phyloP scores from a whole-genome alignment of 2,888 invertebrate species.

The Mesoligia furuncula region DNA sequence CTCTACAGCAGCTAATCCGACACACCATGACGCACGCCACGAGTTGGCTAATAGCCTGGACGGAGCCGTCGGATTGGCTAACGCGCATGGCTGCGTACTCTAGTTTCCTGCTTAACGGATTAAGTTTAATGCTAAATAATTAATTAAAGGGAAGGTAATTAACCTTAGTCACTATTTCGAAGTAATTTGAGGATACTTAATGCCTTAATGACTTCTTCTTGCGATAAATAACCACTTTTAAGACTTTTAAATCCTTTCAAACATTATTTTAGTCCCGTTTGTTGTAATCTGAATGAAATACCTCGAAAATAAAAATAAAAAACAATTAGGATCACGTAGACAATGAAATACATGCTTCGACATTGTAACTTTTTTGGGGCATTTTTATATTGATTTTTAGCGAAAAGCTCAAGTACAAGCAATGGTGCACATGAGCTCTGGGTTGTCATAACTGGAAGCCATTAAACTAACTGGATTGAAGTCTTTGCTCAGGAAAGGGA shows the following conservation, averaged over 20 bases:
- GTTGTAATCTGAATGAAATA: background rate
- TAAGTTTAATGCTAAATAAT: constrained; percentile 32
- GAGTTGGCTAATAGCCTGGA: constrained; percentile 47
- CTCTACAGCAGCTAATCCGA: constrained; percentile 29
- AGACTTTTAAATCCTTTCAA: background rate
- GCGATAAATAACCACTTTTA: background rate
- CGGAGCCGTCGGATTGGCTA: constrained; percentile 48
- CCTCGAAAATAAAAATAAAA: background rate
- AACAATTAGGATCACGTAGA: background rate
- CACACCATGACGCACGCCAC: constrained; percentile 31
- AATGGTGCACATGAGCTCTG: too few species aligned
- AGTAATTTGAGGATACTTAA: background rate
- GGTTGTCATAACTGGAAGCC: background rate
- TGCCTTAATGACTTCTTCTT: background rate
- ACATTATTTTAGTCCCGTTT: background rate
- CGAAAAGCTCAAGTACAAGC: background rate
- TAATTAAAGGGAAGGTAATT: constrained; percentile 4
- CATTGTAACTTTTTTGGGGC: background rate
- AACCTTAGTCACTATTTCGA: background rate
- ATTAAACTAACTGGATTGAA: too few species aligned
- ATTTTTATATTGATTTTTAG: background rate
- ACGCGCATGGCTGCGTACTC: constrained; percentile 28
- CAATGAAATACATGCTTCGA: background rate
- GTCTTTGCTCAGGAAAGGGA: too few species aligned
- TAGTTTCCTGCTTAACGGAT: constrained; percentile 49